Evolutionary conservation across 2,797 vertebrate species (phyloP).

Genomic region (Rhyacichthys aspro): DNA sequence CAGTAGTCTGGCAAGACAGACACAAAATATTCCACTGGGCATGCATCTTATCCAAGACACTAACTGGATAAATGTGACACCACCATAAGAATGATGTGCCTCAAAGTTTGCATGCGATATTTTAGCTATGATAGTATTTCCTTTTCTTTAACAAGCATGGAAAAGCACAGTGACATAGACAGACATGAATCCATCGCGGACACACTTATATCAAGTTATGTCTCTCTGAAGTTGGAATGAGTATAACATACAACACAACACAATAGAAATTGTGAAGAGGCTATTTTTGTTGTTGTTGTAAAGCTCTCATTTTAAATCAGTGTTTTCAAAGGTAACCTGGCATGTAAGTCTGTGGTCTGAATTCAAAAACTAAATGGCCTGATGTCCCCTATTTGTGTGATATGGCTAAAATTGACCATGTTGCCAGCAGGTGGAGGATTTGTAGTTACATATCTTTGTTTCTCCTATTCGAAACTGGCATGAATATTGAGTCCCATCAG

Average conservation of each 20-base stretch:
- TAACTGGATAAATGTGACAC: not conserved
- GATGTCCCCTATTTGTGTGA: not conserved
- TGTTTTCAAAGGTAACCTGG: not conserved
- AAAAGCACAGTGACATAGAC: no score
- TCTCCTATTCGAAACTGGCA: conserved; percentile 36
- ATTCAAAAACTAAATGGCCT: no score
- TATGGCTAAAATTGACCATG: conserved; percentile 37
- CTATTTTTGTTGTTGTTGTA: no score
- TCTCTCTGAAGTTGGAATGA: no score
- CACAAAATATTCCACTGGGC: conserved; percentile 27
- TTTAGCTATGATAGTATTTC: no score
- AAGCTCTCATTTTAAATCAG: no score
- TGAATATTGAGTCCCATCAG: conserved; percentile 50
- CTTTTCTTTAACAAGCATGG: no score
- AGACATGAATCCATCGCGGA: no score
- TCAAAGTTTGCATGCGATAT: not conserved
- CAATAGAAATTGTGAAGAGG: no score
- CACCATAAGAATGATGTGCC: not conserved
- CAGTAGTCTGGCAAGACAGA: conserved; percentile 33
- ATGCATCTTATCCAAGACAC: conserved; percentile 16
- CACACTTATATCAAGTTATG: no score
- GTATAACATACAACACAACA: no score
- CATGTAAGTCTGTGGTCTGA: not conserved
- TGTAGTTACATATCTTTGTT: conserved; percentile 40
- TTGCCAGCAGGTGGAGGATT: conserved; percentile 31